Evolutionary conservation across 1,140 invertebrate genomes (phyloP), one percentile per base, ranked within the genome.

Genomic region (honey bee (Apis mellifera)): DNA sequence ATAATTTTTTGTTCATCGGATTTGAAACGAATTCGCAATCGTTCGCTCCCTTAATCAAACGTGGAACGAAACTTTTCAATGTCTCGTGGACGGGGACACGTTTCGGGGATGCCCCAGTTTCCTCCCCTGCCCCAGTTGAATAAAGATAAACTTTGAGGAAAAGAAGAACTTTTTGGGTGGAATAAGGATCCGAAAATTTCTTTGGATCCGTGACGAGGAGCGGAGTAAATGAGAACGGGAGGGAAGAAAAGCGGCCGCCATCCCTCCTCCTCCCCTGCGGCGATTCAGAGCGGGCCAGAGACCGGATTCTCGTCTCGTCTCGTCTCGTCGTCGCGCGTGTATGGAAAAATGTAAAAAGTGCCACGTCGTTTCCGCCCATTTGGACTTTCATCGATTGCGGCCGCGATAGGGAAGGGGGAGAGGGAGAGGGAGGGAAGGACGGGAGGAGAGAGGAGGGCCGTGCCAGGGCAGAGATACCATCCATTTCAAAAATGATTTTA

Each of bases 401-500:
- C 64, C 13, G 64, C 55, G 71, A 77, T 42, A 60, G 77, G 66
- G 65, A 83, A 15, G n/a, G 52, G 32, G 69, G 65, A 80, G 15
- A 19, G 55, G 32, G 76, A 60, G 73, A 66, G 62, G 82, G 9
- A 19, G 55, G 32, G 72, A 60, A 73, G 66, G n/a, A n/a, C 57
- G 82, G 15, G n/a, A 50, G 23, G 76, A 60, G 77, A 66, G 65
- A 82, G 15, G 55, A 70, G 32, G 75, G 2, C 48, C 12, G n/a
- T n/a, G 7, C 64, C 21, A 65, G 55, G 32, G 54, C 57, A 50
- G 75, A 87, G 84, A 88, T 86, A 87, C 79, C 85, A 88, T 90
- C 76, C 83, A 88, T 89, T 90, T 84, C 73, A 77, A 89, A 90
- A 90, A 90, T 90, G 86, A 91, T 91, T 89, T 89, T 86, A 83